phyloP scores from a whole-genome alignment of 2,888 invertebrate species.

The Sepioteuthis lessoniana region DNA sequence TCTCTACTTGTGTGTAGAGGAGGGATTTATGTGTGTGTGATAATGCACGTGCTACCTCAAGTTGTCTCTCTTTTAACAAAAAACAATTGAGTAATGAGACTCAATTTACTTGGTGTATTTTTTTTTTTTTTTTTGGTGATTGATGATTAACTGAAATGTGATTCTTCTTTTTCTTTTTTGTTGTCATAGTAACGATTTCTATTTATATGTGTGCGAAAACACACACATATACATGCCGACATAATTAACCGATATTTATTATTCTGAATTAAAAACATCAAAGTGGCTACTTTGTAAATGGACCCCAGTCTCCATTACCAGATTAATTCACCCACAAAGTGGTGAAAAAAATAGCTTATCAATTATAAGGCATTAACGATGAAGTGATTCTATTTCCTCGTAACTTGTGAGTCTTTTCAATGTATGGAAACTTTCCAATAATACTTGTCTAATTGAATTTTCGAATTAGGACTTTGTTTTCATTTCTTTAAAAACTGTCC shows the following conservation, averaged over 20 bases:
- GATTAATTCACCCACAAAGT: neutral
- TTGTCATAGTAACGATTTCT: too few species aligned
- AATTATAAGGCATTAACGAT: slow-evolving; percentile 1
- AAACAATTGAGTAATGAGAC: too few species aligned
- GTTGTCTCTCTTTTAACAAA: too few species aligned
- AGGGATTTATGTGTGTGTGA: too few species aligned
- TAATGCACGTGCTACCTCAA: too few species aligned
- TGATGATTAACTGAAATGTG: too few species aligned
- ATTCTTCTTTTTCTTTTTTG: too few species aligned
- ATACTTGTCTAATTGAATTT: neutral
- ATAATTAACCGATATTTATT: neutral
- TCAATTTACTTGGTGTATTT: too few species aligned
- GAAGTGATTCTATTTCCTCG: neutral
- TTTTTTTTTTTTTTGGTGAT: too few species aligned
- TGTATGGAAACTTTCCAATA: slow-evolving; percentile 12
- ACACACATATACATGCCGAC: neutral
- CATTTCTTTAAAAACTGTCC: neutral
- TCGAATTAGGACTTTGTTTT: neutral
- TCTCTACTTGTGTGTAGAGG: neutral
- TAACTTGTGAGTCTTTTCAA: slow-evolving; percentile 20
- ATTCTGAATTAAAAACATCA: neutral
- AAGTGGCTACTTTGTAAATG: neutral
- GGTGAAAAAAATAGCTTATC: neutral
- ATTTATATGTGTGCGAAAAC: too few species aligned
- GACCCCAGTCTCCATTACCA: slow-evolving; percentile 13